Base-by-base conservation (phyloP, 2,797 vertebrate genomes). In the Falco cherrug region DNA sequence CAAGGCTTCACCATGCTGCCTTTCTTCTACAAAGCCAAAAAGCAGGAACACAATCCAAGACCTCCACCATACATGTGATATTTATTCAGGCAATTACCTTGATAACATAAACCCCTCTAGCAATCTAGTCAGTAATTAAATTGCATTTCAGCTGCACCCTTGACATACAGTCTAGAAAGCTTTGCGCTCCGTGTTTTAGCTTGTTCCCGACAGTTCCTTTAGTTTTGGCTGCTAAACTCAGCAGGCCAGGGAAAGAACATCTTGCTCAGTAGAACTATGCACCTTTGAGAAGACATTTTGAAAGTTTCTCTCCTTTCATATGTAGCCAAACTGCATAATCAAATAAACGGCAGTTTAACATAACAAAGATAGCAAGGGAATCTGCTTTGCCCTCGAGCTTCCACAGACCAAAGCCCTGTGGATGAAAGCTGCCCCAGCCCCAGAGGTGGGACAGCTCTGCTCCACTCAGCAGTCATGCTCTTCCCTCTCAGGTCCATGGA, bases 61-160 rank as follows among this genome's bases (percentile, higher is more conserved):
- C 74, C 90, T 93, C 88, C 4, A 5, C 41, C 64, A 84, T 88
- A 43, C 0, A 0, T 50, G 85, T 4, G 1, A 69, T 69, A 59
- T 69, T 93, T 92, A 80, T 80, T 75, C 61, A 93, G 69, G 70
- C 63, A 94, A 86, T 77, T 84, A 9, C 67, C 93, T 53, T 84
- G 93, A 92, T 96, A 93, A 95, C 67, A 77, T 3, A 82, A 93
- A 68, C 5, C 37, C 89, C 90, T 95, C 51, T 4, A 84, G 97
- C 94, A 69, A 92, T 48, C 24, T 33, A 89, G 33, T 77, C 57
- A 35, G 75, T 86, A 94, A 96, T 94, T 96, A 91, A 95, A 89
- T 2, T 51, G 61, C 39, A 65, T 92, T 93, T 94, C 71, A 95
- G 75, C 64, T 93, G 87, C 90, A 94, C 64, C 90, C 31, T 59